These are phyloP conservation scores for Marmota flaviventris DNA, from an alignment of 2,113 vertebrate species.

Conservation along the genomic window DNA sequence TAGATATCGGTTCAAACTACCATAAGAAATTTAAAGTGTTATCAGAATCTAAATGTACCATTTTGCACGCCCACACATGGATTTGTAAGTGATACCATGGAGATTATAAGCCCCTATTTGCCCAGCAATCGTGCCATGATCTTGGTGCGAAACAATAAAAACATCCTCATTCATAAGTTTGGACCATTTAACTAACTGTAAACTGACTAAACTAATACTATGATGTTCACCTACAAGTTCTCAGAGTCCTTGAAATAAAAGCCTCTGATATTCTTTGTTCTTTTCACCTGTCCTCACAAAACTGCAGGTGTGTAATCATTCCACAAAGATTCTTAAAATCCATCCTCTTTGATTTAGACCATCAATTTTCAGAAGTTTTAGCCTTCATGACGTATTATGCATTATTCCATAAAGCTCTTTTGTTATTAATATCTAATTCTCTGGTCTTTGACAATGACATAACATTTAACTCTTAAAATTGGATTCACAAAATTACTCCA, in stretches of 20 bases:
- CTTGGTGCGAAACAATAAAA: neutral
- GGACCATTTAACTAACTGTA: neutral
- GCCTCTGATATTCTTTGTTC: neutral
- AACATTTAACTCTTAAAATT: constrained; percentile 63
- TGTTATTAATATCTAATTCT: constrained; percentile 33
- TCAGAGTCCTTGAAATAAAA: neutral
- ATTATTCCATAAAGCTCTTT: constrained; percentile 38
- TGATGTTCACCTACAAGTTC: neutral
- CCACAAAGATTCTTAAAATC: constrained; percentile 55
- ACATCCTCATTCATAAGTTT: neutral
- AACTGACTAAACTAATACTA: neutral
- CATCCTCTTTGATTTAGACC: constrained; percentile 46
- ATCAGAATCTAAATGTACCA: neutral
- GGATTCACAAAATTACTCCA: constrained; percentile 48
- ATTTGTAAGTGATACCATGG: neutral
- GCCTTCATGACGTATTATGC: neutral
- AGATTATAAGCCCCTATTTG: neutral
- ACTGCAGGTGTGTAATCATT: neutral
- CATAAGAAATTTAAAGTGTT: neutral
- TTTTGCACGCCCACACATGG: neutral
- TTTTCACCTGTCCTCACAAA: neutral
- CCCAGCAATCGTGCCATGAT: neutral
- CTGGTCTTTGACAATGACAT: constrained; percentile 11
- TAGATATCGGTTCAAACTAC: constrained; percentile 7
- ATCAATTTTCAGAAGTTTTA: constrained; percentile 70